These are phyloP conservation scores for Danio albolineatus DNA, from an alignment of 2,797 vertebrate genomes.

Conservation along the genomic window DNA sequence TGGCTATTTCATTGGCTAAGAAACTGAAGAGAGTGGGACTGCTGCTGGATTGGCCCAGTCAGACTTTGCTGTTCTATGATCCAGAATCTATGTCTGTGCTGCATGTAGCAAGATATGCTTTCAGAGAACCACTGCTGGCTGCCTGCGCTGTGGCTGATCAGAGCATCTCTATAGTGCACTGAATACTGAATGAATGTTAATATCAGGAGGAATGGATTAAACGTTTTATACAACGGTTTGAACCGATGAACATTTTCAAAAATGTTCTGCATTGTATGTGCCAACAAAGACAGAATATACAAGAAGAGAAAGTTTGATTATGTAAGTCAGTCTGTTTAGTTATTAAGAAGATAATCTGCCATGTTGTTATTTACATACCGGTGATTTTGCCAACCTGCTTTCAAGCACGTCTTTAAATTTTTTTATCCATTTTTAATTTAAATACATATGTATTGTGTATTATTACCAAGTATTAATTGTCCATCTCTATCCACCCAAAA, in stretches of 20 bases:
- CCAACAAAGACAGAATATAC: constrained; percentile 7
- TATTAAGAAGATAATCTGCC: not conserved
- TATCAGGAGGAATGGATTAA: not conserved
- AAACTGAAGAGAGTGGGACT: constrained; percentile 82
- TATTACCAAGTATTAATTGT: not conserved
- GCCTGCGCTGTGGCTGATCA: constrained; percentile 89
- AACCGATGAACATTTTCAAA: not conserved
- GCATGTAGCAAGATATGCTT: constrained; percentile 74
- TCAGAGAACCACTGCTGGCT: constrained; percentile 80
- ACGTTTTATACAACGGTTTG: not conserved
- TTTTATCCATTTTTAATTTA: constrained; percentile 3
- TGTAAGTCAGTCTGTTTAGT: not conserved
- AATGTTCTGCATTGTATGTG: constrained; percentile 6
- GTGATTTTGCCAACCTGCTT: not conserved
- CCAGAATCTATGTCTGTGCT: constrained; percentile 80
- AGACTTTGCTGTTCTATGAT: constrained; percentile 88
- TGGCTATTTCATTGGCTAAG: constrained; percentile 76
- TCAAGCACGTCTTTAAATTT: not conserved
- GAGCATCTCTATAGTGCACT: constrained; percentile 81
- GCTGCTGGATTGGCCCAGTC: constrained; percentile 85
- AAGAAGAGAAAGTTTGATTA: not conserved
- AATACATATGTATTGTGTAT: not conserved
- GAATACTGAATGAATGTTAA: constrained; percentile 38
- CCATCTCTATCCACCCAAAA: not conserved
- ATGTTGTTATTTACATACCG: not conserved